Base-by-base conservation (phyloP, 2,113 vertebrate species). In the Proterorhinus semilunaris region DNA sequence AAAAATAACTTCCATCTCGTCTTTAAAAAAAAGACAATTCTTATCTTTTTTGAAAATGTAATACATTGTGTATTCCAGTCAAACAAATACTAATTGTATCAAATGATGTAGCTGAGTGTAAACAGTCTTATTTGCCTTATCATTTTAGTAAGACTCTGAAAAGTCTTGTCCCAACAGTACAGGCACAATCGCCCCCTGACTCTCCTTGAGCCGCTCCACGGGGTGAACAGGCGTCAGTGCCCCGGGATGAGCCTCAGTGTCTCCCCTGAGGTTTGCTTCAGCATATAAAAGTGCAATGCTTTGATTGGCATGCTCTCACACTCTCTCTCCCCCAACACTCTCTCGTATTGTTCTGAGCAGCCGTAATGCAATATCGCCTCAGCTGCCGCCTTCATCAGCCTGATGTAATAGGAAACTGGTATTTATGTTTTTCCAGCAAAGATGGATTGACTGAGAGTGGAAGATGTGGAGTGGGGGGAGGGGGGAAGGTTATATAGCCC, bases 331-430 rank as follows among this genome's bases (percentile, higher is more conserved):
- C 68, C 10, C 53, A 27, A 80, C 43, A 71, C 70, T 66, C 61
- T 58, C 3, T 65, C 62, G 61, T 66, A 83, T 83, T 79, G 79
- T 86, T 86, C 77, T 80, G 69, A 67, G 77, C 77, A 78, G 80
- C 27, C 27, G 27, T 88, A 88, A 91, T 89, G 67, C 84, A 83
- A 86, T 89, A 71, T 81, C 70, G 76, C 74, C 81, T 76, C 85
- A 76, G 83, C 86, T 85, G 81, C 75, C 83, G 78, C 68, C 83
- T 87, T 90, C 82, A 86, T 91, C 86, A 79, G 75, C 68, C 80
- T 88, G 87, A 89, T 91, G 84, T 88, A 84, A 90, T 80, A 83
- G 80, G 87, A 90, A 90, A 87, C 82, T 75, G 57, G 64, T 82
- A 86, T 91, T 91, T 90, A 88, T 90, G 87, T 83, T 87, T 87